These are phyloP conservation scores for Leptura quadrifasciata DNA, from an alignment of 2,888 invertebrate species.

Conservation along the genomic window DNA sequence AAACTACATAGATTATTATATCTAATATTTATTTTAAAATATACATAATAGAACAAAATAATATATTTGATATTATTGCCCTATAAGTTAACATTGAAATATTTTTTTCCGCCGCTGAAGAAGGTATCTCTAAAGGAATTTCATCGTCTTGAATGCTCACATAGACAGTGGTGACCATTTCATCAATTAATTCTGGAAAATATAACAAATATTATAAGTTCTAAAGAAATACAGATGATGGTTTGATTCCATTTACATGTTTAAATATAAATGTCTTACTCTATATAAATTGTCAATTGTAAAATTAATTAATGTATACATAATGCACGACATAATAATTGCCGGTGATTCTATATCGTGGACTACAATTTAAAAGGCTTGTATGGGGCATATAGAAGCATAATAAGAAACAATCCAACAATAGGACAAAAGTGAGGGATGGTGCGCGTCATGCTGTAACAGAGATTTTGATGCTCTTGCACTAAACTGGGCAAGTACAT, in stretches of 20 bases:
- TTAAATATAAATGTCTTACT: too few species aligned
- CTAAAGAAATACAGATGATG: background rate
- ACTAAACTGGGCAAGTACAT: too few species aligned
- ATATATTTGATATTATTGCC: background rate
- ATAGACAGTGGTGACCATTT: constrained; percentile 68
- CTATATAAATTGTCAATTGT: too few species aligned
- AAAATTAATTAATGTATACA: too few species aligned
- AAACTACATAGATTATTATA: background rate
- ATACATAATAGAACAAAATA: background rate
- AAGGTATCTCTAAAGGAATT: constrained; percentile 60
- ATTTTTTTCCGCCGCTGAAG: constrained; percentile 35
- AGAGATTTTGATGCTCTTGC: too few species aligned
- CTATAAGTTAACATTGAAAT: background rate
- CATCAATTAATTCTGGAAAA: constrained; percentile 66
- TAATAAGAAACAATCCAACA: too few species aligned
- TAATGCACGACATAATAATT: too few species aligned
- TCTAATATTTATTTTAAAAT: constrained; percentile 17
- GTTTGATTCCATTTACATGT: background rate
- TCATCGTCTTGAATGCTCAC: constrained; percentile 64
- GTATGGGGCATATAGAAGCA: too few species aligned
- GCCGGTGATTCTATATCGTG: too few species aligned
- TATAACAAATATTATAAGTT: background rate
- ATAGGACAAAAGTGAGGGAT: too few species aligned
- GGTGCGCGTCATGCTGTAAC: too few species aligned
- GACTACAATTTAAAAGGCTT: too few species aligned